phyloP scores from a whole-genome alignment of 64 coral and sea anemone genomes.

The Platygyra sinensis region DNA sequence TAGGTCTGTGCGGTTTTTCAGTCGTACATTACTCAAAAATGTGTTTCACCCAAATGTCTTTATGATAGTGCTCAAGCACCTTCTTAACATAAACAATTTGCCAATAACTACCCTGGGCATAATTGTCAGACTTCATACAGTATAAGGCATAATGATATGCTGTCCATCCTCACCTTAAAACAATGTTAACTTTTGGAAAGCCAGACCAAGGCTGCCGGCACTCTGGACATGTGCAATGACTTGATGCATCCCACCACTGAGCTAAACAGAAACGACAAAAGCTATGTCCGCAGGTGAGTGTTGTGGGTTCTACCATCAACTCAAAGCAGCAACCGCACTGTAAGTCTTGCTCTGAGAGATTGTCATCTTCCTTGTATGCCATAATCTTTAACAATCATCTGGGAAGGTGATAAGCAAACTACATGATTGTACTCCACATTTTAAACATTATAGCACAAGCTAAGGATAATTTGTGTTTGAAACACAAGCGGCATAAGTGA shows the following conservation, averaged over 20 bases:
- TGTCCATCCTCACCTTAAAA: slow-evolving; percentile 54
- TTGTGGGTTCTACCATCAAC: slow-evolving; percentile 95
- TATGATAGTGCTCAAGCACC: no score
- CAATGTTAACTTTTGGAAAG: slow-evolving; percentile 78
- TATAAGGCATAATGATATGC: neutral
- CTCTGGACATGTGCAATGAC: slow-evolving; percentile 79
- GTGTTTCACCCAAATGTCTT: no score
- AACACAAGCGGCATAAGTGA: no score
- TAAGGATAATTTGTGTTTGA: no score
- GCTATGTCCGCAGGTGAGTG: slow-evolving; percentile 92
- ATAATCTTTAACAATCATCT: neutral
- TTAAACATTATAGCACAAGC: no score
- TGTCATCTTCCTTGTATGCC: slow-evolving; percentile 25
- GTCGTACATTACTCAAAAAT: no score
- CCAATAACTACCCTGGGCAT: no score
- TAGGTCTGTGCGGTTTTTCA: no score
- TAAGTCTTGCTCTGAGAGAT: no score
- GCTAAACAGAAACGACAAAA: slow-evolving; percentile 97
- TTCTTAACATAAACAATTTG: no score
- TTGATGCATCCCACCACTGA: slow-evolving; percentile 86
- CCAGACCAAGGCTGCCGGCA: slow-evolving; percentile 75
- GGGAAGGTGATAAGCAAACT: neutral
- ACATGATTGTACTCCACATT: no score
- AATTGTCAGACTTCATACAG: neutral
- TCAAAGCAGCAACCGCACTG: slow-evolving; percentile 95